Evolutionary conservation across 1,140 invertebrate species (phyloP).

Genomic region (Drosophila cardini): DNA sequence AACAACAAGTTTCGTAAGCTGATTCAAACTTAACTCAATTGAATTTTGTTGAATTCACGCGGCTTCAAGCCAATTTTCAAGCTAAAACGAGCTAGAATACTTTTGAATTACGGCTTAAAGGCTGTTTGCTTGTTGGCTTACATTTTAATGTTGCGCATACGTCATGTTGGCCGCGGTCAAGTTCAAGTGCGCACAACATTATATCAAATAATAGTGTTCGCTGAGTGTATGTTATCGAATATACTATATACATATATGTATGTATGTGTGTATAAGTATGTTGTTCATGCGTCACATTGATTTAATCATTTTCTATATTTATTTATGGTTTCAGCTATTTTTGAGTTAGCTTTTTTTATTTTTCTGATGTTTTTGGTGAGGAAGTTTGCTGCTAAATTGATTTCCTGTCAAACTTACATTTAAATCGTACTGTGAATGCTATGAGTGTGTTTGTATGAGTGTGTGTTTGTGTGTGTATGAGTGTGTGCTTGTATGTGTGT

Average conservation of each 20-base stretch:
- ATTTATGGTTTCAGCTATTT: constrained; percentile 36
- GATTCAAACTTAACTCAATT: constrained; percentile 24
- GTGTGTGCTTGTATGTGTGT: constrained; percentile 13
- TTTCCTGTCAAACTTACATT: constrained; percentile 18
- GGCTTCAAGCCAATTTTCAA: constrained; percentile 4
- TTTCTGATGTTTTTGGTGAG: background rate
- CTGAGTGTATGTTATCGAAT: constrained; percentile 5
- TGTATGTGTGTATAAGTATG: background rate
- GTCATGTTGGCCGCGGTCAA: constrained; percentile 41
- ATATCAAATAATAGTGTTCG: constrained; percentile 6
- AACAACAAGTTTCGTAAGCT: constrained; percentile 28
- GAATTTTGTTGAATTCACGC: constrained; percentile 27
- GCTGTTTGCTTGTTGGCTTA: too few species aligned
- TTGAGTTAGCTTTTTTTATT: constrained; percentile 19
- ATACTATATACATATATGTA: background rate
- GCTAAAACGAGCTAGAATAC: too few species aligned
- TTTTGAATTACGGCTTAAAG: too few species aligned
- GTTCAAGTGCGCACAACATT: constrained; percentile 33
- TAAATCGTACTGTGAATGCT: background rate
- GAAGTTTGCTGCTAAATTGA: constrained; percentile 39
- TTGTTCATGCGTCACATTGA: constrained; percentile 46
- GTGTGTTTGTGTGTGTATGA: constrained; percentile 1
- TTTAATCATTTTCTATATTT: constrained; percentile 49
- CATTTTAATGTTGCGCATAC: constrained; percentile 37
- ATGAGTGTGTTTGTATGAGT: background rate